These are phyloP conservation scores for Arrhopalites spinosus DNA, from an alignment of 2,888 invertebrate species.

Conservation along the genomic window DNA sequence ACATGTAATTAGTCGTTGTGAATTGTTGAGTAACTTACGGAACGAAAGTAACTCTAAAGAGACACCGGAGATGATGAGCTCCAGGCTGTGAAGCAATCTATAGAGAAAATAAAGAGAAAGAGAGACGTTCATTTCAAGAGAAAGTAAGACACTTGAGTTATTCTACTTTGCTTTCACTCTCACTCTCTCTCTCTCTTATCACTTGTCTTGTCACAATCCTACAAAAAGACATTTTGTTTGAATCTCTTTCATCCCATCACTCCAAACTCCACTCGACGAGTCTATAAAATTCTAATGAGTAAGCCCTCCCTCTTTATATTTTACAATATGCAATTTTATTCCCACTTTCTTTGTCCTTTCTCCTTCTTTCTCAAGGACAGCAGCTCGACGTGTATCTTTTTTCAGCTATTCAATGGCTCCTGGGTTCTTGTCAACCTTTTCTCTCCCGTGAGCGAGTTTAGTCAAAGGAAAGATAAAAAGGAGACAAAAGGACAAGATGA, in stretches of 20 bases:
- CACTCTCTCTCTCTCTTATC: not conserved
- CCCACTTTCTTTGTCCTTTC: too few species aligned
- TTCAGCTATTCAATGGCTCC: too few species aligned
- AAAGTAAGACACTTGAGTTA: too few species aligned
- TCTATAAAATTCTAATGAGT: too few species aligned
- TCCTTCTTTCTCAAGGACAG: too few species aligned
- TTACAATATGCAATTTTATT: too few species aligned
- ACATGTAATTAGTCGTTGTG: not conserved
- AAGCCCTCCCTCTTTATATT: too few species aligned
- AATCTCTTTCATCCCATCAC: not conserved
- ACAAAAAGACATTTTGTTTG: not conserved
- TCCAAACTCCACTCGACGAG: not conserved
- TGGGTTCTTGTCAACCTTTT: too few species aligned
- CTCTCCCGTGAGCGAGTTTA: too few species aligned
- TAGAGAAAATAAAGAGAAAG: conserved; percentile 47
- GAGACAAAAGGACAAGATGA: too few species aligned
- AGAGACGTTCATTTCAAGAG: not conserved
- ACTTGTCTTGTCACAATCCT: not conserved
- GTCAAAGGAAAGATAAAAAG: too few species aligned
- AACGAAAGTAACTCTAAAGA: conserved; percentile 87
- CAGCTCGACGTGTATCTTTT: too few species aligned
- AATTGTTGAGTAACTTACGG: conserved; percentile 66
- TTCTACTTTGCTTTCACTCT: not conserved
- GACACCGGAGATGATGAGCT: conserved; percentile 84
- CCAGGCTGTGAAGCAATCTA: conserved; percentile 90